A percentile compares a stretch with the other conserved stretches of the same genome.
These are phyloP conservation scores for Gorsachius goisagi DNA, from an alignment of 2,113 vertebrate species.

Conservation along the genomic window DNA sequence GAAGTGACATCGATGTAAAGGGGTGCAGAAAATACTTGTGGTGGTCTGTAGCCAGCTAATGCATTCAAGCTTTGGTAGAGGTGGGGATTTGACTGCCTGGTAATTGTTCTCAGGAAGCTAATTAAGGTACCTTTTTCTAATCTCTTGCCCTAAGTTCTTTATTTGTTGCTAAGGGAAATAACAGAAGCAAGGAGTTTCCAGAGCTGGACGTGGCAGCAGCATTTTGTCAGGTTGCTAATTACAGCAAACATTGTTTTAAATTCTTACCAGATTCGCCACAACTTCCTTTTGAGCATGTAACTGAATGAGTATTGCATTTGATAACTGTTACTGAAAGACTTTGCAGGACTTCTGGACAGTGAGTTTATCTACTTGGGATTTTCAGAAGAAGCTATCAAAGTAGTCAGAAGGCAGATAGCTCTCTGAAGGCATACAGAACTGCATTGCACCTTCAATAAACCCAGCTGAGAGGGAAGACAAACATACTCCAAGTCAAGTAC, in stretches of 20 bases:
- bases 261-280: neutral
- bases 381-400: neutral
- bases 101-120: neutral
- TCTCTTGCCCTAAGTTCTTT: neutral
- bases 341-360: neutral
- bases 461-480: neutral
- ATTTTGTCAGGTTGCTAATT: neutral
- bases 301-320: neutral
- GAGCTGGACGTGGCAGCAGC: neutral
- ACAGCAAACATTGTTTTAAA: neutral
- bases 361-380: neutral
- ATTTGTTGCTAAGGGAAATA: neutral
- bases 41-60: neutral
- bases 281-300: neutral
- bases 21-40: neutral
- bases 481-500: accelerated
- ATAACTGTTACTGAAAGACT: neutral
- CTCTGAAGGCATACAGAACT: neutral
- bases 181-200: neutral
- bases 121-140: neutral
- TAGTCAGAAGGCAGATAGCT: neutral
- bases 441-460: neutral
- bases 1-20: neutral
- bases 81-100: neutral
- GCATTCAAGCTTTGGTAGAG: neutral